Evolutionary conservation across 2,113 vertebrate species (phyloP), one percentile per base, ranked within the genome.

Genomic region (Scortum barcoo): DNA sequence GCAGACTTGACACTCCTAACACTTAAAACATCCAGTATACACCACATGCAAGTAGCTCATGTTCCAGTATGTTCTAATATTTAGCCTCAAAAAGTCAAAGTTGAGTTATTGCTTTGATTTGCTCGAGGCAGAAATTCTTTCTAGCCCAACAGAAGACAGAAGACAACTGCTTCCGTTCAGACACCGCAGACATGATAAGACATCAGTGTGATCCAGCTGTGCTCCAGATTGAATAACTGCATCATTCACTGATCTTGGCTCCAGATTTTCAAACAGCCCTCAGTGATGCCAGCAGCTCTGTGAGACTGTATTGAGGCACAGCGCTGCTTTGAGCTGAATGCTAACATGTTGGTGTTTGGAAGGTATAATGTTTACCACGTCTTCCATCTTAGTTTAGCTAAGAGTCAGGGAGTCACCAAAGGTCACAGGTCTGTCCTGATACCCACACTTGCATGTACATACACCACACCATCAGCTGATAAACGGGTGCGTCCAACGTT

Each of bases 61-160:
- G 68, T 71, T 72, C 1, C 20, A 24, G 60, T 44, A 56, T 60
- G 36, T 73, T 60, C 28, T 38, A 10, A 14, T 56, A 22, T 83
- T 63, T 51, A 24, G 65, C 51, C 62, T 76, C 51, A 79, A 68
- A 78, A 71, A 81, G 56, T 72, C 63, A 67, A 36, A 36, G 20
- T 42, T 53, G 12, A 46, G 56, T 81, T 66, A 17, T 26, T 65
- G 14, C n/a, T 56, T 28, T 36, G 54, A 54, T 54, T 24, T 44
- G 22, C 40, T 61, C 22, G 22, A 36, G 33, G 3, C 33, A 6
- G 33, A n/a, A n/a, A n/a, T n/a, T n/a, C n/a, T n/a, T n/a, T n/a
- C 33, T 36, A n/a, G 33, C 33, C 33, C 33, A 36, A 36, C 33
- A 36, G 33, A 80, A 44, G 33, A n/a, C 19, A 69, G 38, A 36